Percentiles rank a stretch among this genome's conserved stretches.
phyloP scores from a whole-genome alignment of 1,140 invertebrate species.

The Heliconius nattereri region DNA sequence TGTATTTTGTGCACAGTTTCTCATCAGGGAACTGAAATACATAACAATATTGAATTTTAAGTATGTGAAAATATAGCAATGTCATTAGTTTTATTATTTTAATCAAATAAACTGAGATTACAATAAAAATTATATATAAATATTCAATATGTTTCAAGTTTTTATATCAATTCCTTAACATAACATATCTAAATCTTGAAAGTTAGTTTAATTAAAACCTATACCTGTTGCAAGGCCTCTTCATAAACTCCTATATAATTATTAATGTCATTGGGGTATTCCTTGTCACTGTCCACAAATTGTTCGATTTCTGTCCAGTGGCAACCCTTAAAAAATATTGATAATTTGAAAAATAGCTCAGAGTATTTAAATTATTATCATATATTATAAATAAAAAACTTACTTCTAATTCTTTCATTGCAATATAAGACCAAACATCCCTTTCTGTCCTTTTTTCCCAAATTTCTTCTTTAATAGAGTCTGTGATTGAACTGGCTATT shows the following conservation, averaged over 20 bases:
- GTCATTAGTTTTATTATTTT: too few relatives aligned
- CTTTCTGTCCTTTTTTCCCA: constrained; percentile 58
- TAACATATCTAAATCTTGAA: background rate
- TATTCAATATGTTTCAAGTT: too few relatives aligned
- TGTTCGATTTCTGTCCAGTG: constrained; percentile 72
- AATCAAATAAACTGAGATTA: too few relatives aligned
- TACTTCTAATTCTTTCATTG: constrained; percentile 67
- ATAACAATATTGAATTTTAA: background rate
- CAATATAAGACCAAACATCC: constrained; percentile 70
- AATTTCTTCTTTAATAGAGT: constrained; percentile 64
- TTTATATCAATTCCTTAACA: background rate
- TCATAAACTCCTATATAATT: constrained; percentile 64
- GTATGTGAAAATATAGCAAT: background rate
- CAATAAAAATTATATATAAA: too few relatives aligned
- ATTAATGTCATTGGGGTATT: constrained; percentile 57
- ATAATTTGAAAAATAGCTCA: background rate
- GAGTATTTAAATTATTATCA: background rate
- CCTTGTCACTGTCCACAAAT: constrained; percentile 54
- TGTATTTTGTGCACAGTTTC: constrained; percentile 66
- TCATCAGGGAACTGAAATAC: constrained; percentile 66
- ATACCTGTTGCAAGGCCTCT: constrained; percentile 66
- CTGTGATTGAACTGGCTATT: constrained; percentile 49
- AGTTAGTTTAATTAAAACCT: background rate
- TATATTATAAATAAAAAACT: constrained; percentile 30
- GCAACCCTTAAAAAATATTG: constrained; percentile 52